phyloP scores from a whole-genome alignment of 2,113 vertebrate species.

The Noturus placidus region DNA sequence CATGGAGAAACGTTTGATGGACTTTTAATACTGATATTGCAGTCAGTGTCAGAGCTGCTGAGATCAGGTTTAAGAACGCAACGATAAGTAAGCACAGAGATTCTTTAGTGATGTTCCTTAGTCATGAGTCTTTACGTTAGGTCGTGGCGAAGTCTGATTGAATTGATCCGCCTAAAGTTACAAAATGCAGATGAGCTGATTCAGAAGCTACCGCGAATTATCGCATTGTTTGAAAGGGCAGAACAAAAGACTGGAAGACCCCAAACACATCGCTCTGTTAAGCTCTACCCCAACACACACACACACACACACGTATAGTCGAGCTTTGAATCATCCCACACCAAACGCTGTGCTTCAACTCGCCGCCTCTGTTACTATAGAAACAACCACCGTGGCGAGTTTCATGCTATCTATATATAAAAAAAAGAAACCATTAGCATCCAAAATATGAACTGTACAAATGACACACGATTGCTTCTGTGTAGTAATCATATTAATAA shows the following conservation, averaged over 20 bases:
- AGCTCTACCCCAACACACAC: constrained; percentile 24
- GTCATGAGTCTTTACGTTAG: neutral
- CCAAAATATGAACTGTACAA: constrained; percentile 70
- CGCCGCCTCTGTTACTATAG: constrained; percentile 68
- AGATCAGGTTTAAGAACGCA: neutral
- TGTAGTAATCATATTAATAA: constrained; percentile 51
- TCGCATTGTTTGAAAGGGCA: neutral
- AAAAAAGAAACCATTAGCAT: constrained; percentile 69
- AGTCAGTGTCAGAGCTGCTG: constrained; percentile 1
- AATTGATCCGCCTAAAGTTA: neutral
- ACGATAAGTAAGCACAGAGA: neutral
- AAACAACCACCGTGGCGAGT: constrained; percentile 70
- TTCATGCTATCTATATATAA: constrained; percentile 69
- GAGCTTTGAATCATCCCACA: constrained; percentile 58
- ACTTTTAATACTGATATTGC: constrained; percentile 3
- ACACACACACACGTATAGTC: constrained; percentile 34
- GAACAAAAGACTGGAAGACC: constrained; percentile 42
- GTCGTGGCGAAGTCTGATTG: neutral
- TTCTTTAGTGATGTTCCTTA: neutral
- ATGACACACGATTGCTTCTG: constrained; percentile 69
- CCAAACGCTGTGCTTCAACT: constrained; percentile 58
- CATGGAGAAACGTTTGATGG: neutral
- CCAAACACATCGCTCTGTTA: constrained; percentile 43
- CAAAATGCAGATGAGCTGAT: neutral
- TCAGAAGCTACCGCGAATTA: neutral